These are phyloP conservation scores for Blomia tropicalis DNA, from an alignment of 2,888 invertebrate genomes.

Conservation along the genomic window DNA sequence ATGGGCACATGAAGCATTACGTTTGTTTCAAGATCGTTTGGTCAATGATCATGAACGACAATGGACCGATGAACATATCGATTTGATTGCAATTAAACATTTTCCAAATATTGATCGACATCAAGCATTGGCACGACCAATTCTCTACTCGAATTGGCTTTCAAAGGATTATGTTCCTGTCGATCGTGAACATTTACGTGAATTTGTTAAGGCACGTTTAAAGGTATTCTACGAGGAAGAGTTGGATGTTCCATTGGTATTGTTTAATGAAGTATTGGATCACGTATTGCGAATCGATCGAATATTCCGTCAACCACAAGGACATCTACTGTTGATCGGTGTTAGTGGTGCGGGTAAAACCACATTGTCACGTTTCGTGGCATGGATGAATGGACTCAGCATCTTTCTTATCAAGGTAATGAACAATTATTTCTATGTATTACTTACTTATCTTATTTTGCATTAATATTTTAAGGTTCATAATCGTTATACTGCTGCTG, in stretches of 20 bases:
- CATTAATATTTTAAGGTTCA: constrained; percentile 50
- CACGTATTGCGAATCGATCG: constrained; percentile 96
- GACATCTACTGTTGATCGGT: constrained; percentile 89
- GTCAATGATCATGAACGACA: constrained; percentile 83
- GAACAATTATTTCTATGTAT: not conserved
- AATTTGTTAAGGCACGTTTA: constrained; percentile 88
- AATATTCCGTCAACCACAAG: constrained; percentile 97
- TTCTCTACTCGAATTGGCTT: constrained; percentile 96
- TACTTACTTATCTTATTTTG: not conserved
- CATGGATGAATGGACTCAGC: constrained; percentile 98
- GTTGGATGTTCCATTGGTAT: constrained; percentile 86
- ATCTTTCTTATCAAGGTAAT: constrained; percentile 95
- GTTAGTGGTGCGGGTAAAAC: constrained; percentile 99
- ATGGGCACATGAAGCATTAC: constrained; percentile 96
- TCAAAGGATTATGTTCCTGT: constrained; percentile 96
- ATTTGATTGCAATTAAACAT: constrained; percentile 75
- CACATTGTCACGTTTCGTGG: constrained; percentile 93
- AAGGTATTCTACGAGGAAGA: constrained; percentile 99
- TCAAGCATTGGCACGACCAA: constrained; percentile 73
- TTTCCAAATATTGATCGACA: constrained; percentile 77
- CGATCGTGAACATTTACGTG: constrained; percentile 76
- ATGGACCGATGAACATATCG: constrained; percentile 98
- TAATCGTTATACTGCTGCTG: constrained; percentile 94
- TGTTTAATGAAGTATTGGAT: constrained; percentile 96
- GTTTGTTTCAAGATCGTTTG: constrained; percentile 77